These are phyloP conservation scores for Lineus longissimus DNA, from an alignment of 1,140 invertebrate species.

Conservation along the genomic window DNA sequence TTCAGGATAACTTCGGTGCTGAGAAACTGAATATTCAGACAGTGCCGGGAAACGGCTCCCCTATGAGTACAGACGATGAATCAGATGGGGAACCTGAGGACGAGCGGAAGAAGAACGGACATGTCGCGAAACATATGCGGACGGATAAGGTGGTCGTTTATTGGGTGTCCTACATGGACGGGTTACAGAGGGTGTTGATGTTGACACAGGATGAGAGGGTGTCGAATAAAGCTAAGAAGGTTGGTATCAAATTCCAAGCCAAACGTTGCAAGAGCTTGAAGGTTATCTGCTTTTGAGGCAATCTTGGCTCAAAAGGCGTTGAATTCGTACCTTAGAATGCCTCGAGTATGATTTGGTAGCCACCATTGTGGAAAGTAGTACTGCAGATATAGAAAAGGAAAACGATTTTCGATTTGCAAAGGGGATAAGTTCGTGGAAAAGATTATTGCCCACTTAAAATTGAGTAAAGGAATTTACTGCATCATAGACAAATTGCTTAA, in stretches of 20 bases:
- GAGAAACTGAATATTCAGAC: slow-evolving; percentile 67
- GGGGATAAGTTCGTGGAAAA: no score
- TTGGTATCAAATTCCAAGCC: slow-evolving; percentile 15
- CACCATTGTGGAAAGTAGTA: no score
- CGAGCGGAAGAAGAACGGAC: slow-evolving; percentile 38
- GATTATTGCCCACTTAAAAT: no score
- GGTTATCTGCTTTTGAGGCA: no score
- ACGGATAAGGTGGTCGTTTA: slow-evolving; percentile 67
- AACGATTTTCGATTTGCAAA: no score
- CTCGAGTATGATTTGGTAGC: no score
- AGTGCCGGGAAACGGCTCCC: slow-evolving; percentile 51
- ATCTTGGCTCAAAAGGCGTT: no score
- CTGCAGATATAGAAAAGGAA: no score
- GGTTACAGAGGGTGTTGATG: slow-evolving; percentile 71
- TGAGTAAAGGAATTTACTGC: no score
- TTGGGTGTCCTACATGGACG: slow-evolving; percentile 77
- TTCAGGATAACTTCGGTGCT: slow-evolving; percentile 64
- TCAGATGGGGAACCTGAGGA: slow-evolving; percentile 14
- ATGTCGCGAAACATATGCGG: slow-evolving; percentile 43
- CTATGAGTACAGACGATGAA: slow-evolving; percentile 15
- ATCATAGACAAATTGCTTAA: no score
- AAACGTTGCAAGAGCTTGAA: neutral
- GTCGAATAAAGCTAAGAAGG: slow-evolving; percentile 62
- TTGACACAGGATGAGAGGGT: slow-evolving; percentile 76
- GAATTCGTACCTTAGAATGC: no score